Evolutionary conservation across 2,113 vertebrate genomes (phyloP).

Genomic region (Oryzias woworae): DNA sequence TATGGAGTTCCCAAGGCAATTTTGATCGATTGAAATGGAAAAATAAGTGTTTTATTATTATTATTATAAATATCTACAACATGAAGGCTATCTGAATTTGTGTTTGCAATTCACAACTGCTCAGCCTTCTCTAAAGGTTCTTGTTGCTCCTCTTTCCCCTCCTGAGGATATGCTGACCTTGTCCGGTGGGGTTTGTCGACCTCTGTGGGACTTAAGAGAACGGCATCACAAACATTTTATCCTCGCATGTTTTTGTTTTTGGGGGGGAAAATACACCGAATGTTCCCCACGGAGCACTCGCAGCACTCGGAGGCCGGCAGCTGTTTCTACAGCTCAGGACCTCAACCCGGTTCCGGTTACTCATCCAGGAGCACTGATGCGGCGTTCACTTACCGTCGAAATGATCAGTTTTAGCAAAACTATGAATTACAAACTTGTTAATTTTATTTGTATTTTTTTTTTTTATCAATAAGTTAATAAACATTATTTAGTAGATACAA

Average conservation of each 20-base stretch:
- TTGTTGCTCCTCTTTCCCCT: slow-evolving; percentile 31
- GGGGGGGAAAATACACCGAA: slow-evolving; percentile 59
- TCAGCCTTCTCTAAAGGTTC: slow-evolving; percentile 24
- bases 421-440: no score
- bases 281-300: slow-evolving; percentile 28
- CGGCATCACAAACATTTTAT: slow-evolving; percentile 55
- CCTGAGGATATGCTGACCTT: slow-evolving; percentile 48
- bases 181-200: slow-evolving; percentile 50
- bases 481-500: no score
- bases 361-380: background rate
- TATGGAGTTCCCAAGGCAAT: background rate
- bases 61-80: background rate
- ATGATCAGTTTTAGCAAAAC: background rate
- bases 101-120: slow-evolving; percentile 3
- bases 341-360: slow-evolving; percentile 53
- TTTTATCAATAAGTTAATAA: no score
- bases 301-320: slow-evolving; percentile 31
- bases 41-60: no score
- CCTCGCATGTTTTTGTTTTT: slow-evolving; percentile 46
- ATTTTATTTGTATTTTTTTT: no score
- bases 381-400: slow-evolving; percentile 21
- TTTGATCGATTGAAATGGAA: no score
- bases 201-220: slow-evolving; percentile 49
- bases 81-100: no score
- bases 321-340: slow-evolving; percentile 57